These are phyloP conservation scores for Eremophila alpestris DNA, from an alignment of 2,797 vertebrate genomes.

Conservation along the genomic window DNA sequence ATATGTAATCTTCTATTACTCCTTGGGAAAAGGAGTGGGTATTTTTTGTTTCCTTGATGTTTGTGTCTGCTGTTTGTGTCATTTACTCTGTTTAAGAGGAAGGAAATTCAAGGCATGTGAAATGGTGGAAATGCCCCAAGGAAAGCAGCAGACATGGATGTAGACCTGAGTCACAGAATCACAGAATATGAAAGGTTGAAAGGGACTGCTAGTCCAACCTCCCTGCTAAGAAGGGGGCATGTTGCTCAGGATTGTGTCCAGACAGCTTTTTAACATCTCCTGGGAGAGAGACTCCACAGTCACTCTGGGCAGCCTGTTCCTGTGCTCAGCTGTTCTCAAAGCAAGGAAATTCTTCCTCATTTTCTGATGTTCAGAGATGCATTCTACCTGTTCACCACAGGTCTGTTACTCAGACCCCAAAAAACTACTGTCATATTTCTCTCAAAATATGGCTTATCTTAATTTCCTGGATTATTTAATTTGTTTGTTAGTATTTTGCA, in stretches of 20 bases:
- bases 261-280: neutral
- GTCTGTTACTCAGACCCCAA: neutral
- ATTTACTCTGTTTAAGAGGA: neutral
- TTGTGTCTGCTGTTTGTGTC: neutral
- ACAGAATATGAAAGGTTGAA: neutral
- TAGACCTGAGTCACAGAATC: neutral
- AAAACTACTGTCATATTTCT: neutral
- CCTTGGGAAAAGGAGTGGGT: neutral
- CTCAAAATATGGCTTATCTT: neutral
- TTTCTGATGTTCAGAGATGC: neutral
- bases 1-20: neutral
- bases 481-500: neutral
- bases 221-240: neutral
- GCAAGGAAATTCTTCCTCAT: neutral
- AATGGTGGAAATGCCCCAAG: neutral
- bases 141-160: neutral
- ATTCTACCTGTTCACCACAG: neutral
- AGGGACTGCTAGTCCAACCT: neutral
- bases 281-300: neutral
- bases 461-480: neutral
- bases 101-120: neutral
- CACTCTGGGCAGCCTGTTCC: neutral
- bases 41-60: neutral
- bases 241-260: neutral
- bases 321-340: neutral